Conservation (phyloP, 2,888 invertebrate species). For the Apamea anceps region DNA sequence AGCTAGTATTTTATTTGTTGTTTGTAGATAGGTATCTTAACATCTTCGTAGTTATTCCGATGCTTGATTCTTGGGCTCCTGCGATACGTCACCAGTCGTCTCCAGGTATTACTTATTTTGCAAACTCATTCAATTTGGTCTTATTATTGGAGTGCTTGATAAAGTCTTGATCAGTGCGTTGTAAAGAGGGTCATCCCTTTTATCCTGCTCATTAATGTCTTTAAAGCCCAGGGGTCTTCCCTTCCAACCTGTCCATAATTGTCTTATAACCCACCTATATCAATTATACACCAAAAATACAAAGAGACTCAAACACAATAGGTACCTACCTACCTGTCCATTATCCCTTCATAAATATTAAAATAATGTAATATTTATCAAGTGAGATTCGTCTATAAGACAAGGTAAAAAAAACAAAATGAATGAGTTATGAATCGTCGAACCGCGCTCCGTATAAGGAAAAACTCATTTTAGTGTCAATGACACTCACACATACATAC, state of each 20-base stretch:
- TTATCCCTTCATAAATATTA: background rate
- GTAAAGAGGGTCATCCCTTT: background rate
- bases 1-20: too few relatives aligned
- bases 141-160: too few relatives aligned
- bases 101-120: too few relatives aligned
- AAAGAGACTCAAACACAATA: background rate
- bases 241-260: background rate
- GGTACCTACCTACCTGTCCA: background rate
- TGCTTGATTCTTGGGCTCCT: too few relatives aligned
- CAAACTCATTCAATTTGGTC: too few relatives aligned
- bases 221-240: background rate
- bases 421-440: background rate
- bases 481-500: constrained; percentile 26
- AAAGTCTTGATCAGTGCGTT: background rate
- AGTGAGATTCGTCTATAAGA: background rate
- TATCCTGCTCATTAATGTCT: background rate
- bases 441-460: constrained; percentile 34
- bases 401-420: background rate
- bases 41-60: background rate
- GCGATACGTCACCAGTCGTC: too few relatives aligned
- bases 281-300: background rate
- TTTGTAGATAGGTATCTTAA: background rate
- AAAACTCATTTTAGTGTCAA: constrained; percentile 48
- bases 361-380: background rate
- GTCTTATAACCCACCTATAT: background rate